A percentile compares a stretch with the other conserved stretches of the same genome.
These are phyloP conservation scores for Thecophora atra DNA, from an alignment of 2,888 invertebrate species.

Conservation along the genomic window DNA sequence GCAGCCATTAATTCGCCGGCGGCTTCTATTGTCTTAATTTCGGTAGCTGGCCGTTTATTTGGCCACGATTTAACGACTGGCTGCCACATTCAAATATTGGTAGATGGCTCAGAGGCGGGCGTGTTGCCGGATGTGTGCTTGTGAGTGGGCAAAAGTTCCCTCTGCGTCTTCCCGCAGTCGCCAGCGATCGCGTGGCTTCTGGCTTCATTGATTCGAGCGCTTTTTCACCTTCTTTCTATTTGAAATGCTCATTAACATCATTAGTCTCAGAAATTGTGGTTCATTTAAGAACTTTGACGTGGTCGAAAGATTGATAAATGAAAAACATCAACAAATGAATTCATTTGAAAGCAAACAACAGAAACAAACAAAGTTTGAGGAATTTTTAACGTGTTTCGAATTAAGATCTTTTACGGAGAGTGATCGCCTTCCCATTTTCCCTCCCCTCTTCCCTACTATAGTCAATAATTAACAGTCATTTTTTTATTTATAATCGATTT, in stretches of 20 bases:
- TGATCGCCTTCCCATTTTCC: too few species aligned
- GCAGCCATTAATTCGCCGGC: background rate
- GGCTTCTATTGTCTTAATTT: conserved; percentile 16
- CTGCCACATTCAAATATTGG: conserved; percentile 60
- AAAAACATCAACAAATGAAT: too few species aligned
- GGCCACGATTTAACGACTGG: conserved; percentile 58
- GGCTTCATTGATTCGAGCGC: conserved; percentile 20
- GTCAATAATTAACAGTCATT: too few species aligned
- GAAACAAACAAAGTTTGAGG: too few species aligned
- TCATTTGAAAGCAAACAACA: too few species aligned
- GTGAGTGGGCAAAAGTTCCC: background rate
- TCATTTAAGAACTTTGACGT: background rate
- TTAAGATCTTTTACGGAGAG: too few species aligned
- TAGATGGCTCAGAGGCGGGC: conserved; percentile 8
- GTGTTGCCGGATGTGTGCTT: background rate
- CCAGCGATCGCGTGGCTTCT: conserved; percentile 23
- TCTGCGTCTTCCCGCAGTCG: conserved; percentile 17
- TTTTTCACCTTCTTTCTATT: background rate
- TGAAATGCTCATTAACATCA: conserved; percentile 4
- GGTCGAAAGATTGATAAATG: too few species aligned
- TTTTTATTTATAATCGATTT: too few species aligned
- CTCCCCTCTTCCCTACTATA: too few species aligned
- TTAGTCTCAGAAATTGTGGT: background rate
- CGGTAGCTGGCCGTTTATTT: conserved; percentile 21
- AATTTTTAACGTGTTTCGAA: too few species aligned